Evolutionary conservation across 2,888 invertebrate genomes (phyloP).

Genomic region (Entomobrya multifasciata): DNA sequence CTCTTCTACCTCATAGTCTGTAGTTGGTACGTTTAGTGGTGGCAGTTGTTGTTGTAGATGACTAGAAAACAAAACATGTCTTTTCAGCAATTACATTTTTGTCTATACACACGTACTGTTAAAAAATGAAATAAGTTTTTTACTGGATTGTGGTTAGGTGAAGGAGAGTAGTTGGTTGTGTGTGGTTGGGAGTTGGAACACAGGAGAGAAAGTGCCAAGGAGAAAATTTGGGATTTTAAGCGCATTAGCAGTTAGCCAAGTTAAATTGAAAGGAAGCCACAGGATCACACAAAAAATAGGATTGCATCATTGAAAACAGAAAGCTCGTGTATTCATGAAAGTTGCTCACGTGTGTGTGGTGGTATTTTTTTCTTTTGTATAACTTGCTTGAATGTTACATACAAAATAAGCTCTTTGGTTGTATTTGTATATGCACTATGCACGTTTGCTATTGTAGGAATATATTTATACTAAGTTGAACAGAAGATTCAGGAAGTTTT

Average conservation of each 20-base stretch:
- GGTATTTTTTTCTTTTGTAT: too few relatives aligned
- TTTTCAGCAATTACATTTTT: conserved; percentile 2
- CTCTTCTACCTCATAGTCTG: too few relatives aligned
- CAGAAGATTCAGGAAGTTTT: too few relatives aligned
- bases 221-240: conserved; percentile 56
- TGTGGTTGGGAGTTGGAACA: background rate
- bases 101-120: background rate
- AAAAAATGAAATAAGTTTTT: background rate
- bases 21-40: background rate
- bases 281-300: background rate
- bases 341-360: too few relatives aligned
- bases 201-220: conserved; percentile 8
- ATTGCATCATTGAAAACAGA: too few relatives aligned
- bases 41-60: background rate
- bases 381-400: too few relatives aligned
- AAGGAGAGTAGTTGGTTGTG: background rate
- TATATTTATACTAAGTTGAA: too few relatives aligned
- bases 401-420: too few relatives aligned
- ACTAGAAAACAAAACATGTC: background rate
- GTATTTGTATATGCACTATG: too few relatives aligned
- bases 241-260: conserved; percentile 14
- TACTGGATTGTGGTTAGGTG: background rate
- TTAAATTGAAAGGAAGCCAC: conserved; percentile 11
- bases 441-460: too few relatives aligned
- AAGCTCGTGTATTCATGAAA: too few relatives aligned